Conservation (phyloP, 2,888 invertebrate species). For the Diaperis boleti region DNA sequence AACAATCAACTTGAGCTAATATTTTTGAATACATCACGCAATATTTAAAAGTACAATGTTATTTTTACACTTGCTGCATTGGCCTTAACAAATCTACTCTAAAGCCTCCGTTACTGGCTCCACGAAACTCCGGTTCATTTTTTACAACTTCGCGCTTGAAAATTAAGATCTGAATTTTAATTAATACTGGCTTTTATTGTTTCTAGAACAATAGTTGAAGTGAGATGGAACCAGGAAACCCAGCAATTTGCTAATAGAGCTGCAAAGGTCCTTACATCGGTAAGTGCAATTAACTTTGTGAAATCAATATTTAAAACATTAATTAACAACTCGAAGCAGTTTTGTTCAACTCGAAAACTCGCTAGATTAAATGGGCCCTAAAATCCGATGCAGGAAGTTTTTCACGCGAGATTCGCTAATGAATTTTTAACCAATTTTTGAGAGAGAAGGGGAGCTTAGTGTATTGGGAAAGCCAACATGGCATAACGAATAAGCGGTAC, state of each 20-base stretch:
- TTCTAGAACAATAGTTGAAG: slow-evolving; percentile 70
- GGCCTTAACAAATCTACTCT: too few relatives aligned
- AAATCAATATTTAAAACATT: slow-evolving; percentile 46
- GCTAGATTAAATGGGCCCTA: slow-evolving; percentile 28
- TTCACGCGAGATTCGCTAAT: slow-evolving; percentile 12
- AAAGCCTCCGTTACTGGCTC: too few relatives aligned
- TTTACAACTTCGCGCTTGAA: neutral
- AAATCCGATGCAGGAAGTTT: slow-evolving; percentile 29
- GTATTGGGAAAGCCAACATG: neutral
- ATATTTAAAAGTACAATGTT: too few relatives aligned
- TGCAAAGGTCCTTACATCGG: slow-evolving; percentile 72
- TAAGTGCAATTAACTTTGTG: slow-evolving; percentile 61
- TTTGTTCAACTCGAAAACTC: slow-evolving; percentile 28
- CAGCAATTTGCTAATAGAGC: slow-evolving; percentile 73
- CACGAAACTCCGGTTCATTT: neutral
- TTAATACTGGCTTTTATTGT: slow-evolving; percentile 44
- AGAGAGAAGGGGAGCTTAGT: too few relatives aligned
- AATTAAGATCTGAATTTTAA: slow-evolving; percentile 16
- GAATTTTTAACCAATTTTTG: slow-evolving; percentile 21
- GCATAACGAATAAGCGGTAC: too few relatives aligned
- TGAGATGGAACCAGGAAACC: slow-evolving; percentile 72
- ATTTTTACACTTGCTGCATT: too few relatives aligned
- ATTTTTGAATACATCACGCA: too few relatives aligned
- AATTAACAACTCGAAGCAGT: slow-evolving; percentile 33
- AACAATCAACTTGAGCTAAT: too few relatives aligned